Evolutionary conservation across 2,888 invertebrate species (phyloP).

Genomic region (Acleris sparsana): DNA sequence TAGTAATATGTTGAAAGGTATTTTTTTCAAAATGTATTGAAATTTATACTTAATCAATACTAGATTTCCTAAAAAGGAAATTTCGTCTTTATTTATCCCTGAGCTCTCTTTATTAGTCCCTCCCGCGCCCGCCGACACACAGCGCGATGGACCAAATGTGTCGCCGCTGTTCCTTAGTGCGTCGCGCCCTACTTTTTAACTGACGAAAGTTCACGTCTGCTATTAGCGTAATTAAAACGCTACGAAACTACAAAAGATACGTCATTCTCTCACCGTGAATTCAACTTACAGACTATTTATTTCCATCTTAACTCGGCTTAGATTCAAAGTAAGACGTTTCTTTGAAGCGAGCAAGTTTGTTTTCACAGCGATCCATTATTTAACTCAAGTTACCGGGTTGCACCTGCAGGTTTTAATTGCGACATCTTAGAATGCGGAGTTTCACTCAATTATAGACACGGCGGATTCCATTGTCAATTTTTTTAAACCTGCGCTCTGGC

Average conservation of each 20-base stretch:
- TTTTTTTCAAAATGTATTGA: too few species aligned
- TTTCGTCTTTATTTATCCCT: too few species aligned
- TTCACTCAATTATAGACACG: conserved; percentile 36
- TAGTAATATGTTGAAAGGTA: too few species aligned
- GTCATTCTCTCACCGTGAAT: conserved; percentile 52
- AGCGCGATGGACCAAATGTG: conserved; percentile 50
- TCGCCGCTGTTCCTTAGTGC: conserved; percentile 63
- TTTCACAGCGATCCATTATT: conserved; percentile 29
- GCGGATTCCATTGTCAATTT: conserved; percentile 27
- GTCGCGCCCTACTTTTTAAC: conserved; percentile 72
- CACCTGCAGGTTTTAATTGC: conserved; percentile 33
- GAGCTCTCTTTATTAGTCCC: too few species aligned
- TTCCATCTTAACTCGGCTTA: conserved; percentile 27
- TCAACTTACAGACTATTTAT: conserved; percentile 50
- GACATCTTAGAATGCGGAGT: conserved; percentile 28
- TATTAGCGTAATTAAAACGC: conserved; percentile 82
- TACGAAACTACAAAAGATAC: conserved; percentile 69
- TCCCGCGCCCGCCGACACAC: conserved; percentile 12
- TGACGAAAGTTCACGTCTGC: conserved; percentile 66
- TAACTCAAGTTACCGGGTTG: conserved; percentile 18
- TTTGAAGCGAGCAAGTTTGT: conserved; percentile 29
- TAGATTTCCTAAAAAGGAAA: too few species aligned
- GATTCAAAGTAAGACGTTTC: conserved; percentile 32
- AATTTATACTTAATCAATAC: too few species aligned
- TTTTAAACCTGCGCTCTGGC: conserved; percentile 45